A percentile compares a stretch with the other conserved stretches of the same genome.
Conservation (phyloP, 2,113 vertebrate genomes). For the Herpailurus yagouaroundi region DNA sequence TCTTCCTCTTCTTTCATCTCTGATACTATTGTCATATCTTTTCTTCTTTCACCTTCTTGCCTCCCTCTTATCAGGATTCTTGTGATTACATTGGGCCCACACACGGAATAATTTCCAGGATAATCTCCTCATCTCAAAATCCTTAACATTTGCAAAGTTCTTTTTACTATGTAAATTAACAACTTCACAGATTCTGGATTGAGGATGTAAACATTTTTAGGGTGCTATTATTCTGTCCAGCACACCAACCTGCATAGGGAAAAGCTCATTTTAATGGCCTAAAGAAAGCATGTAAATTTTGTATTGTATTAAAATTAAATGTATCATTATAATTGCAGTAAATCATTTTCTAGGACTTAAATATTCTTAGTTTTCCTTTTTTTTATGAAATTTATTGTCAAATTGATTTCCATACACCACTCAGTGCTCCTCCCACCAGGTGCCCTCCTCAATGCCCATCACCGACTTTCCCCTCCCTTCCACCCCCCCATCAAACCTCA, state of each 20-base stretch:
- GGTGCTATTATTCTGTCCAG: background rate
- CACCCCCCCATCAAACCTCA: too few species aligned
- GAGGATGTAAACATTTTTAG: background rate
- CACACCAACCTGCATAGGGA: background rate
- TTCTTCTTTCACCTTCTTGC: background rate
- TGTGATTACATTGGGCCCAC: background rate
- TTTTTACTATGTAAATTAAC: background rate
- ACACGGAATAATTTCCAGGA: background rate
- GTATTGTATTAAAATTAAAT: background rate
- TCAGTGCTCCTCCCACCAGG: too few species aligned
- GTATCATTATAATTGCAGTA: background rate
- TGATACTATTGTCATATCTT: background rate
- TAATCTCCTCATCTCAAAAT: background rate
- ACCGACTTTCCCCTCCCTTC: too few species aligned
- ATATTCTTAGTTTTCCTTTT: background rate
- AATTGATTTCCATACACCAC: too few species aligned
- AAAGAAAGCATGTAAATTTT: background rate
- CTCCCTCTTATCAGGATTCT: background rate
- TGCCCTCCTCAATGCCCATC: too few species aligned
- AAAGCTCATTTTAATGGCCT: background rate
- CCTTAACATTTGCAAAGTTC: background rate
- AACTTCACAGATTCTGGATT: background rate
- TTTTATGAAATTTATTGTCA: too few species aligned
- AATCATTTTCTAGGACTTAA: constrained; percentile 11
- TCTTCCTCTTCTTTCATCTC: background rate